Conservation (phyloP, 2,113 vertebrate species). For the Ceyx cyanopectus region DNA sequence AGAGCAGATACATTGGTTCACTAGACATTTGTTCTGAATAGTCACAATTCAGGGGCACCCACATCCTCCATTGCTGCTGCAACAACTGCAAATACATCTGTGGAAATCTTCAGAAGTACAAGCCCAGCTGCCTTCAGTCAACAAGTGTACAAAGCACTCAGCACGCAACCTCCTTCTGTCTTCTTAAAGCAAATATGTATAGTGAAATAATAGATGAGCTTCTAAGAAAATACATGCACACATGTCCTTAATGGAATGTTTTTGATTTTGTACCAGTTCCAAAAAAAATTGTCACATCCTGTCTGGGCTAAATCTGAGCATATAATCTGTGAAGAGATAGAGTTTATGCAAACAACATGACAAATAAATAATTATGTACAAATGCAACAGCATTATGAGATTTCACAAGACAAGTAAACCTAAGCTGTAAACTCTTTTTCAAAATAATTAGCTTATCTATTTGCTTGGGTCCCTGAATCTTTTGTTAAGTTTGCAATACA, state of each 20-base stretch:
- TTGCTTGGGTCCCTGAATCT: not conserved
- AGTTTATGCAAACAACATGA: not conserved
- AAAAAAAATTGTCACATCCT: not conserved
- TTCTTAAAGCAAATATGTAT: not conserved
- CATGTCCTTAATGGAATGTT: not conserved
- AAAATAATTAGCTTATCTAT: conserved; percentile 2
- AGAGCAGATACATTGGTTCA: not conserved
- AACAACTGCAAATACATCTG: not conserved
- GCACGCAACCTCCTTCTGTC: not conserved
- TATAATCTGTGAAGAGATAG: not conserved
- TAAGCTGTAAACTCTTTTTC: not conserved
- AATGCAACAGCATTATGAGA: not conserved
- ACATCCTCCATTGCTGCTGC: fast-evolving
- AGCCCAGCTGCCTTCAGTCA: not conserved
- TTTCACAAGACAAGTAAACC: not conserved
- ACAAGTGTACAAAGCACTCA: not conserved
- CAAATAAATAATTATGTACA: not conserved
- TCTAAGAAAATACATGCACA: not conserved
- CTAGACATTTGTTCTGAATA: not conserved
- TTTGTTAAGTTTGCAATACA: not conserved
- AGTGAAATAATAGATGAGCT: not conserved
- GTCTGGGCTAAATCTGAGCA: not conserved
- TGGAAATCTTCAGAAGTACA: not conserved
- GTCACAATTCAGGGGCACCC: not conserved
- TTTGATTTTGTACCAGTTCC: not conserved